Percentiles rank a stretch among this genome's conserved stretches.
phyloP scores from a whole-genome alignment of 2,888 invertebrate species.

The Aphidius colemani region DNA sequence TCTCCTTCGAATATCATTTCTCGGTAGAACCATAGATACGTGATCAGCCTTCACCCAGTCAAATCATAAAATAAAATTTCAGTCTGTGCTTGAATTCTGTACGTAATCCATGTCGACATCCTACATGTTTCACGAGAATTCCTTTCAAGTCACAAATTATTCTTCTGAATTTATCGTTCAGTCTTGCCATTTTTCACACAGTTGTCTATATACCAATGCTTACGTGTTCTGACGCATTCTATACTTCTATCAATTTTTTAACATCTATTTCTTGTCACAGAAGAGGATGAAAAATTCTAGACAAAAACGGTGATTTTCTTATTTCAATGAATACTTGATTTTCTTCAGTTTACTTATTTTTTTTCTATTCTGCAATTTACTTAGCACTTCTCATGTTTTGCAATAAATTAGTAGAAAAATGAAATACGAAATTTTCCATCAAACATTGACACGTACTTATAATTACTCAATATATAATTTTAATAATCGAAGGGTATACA shows the following conservation, averaged over 20 bases:
- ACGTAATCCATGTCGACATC: constrained; percentile 35
- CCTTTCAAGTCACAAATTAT: constrained; percentile 30
- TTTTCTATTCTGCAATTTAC: too few species aligned
- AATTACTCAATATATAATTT: too few species aligned
- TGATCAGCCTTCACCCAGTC: constrained; percentile 46
- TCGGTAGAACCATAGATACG: constrained; percentile 36
- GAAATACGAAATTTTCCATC: too few species aligned
- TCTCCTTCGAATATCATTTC: too few species aligned
- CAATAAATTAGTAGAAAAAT: too few species aligned
- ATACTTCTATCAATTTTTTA: constrained; percentile 37
- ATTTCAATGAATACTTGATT: constrained; percentile 11
- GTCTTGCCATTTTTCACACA: background rate
- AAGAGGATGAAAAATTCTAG: constrained; percentile 8
- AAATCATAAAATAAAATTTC: constrained; percentile 41
- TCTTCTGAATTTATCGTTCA: constrained; percentile 31
- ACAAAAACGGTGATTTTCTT: constrained; percentile 39
- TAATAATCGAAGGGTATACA: too few species aligned
- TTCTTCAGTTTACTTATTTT: too few species aligned
- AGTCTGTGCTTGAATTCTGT: constrained; percentile 35
- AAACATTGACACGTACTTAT: too few species aligned
- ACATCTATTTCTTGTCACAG: constrained; percentile 25
- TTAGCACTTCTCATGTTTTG: too few species aligned
- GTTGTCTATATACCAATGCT: too few species aligned
- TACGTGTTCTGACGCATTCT: constrained; percentile 7
- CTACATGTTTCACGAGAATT: constrained; percentile 31